phyloP scores from a whole-genome alignment of 1,140 invertebrate species.

The Drosophila bocki region DNA sequence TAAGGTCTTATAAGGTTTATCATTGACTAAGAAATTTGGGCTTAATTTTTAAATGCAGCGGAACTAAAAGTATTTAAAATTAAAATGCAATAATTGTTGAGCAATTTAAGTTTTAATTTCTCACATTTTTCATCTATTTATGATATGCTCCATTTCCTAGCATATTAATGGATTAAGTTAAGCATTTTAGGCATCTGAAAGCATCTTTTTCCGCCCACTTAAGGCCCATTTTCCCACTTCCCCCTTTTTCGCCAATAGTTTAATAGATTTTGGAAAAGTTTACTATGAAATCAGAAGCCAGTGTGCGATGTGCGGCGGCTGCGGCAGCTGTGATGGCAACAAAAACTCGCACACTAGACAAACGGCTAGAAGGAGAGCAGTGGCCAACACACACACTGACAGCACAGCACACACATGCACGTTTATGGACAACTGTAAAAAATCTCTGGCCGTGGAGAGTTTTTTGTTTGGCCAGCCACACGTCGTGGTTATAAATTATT shows the following conservation, averaged over 20 bases:
- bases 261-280: constrained; percentile 21
- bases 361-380: constrained; percentile 23
- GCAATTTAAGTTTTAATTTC: not conserved
- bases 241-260: not conserved
- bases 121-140: no score
- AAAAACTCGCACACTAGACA: constrained; percentile 61
- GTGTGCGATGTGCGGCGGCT: constrained; percentile 31
- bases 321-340: constrained; percentile 65
- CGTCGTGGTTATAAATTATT: constrained; percentile 84
- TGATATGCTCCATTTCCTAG: not conserved
- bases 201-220: not conserved
- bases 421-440: constrained; percentile 70
- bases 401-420: constrained; percentile 31
- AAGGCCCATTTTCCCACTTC: not conserved
- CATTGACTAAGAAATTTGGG: not conserved
- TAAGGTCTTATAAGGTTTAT: not conserved
- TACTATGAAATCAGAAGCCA: constrained; percentile 7
- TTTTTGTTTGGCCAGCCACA: constrained; percentile 81
- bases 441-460: constrained; percentile 67
- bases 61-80: no score
- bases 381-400: constrained; percentile 19
- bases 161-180: constrained; percentile 6
- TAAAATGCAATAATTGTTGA: no score
- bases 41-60: no score
- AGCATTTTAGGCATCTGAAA: not conserved